Percentiles rank a stretch among this genome's conserved stretches.
Evolutionary conservation across 1,140 invertebrate genomes (phyloP).

Genomic region (Helicoverpa zea): DNA sequence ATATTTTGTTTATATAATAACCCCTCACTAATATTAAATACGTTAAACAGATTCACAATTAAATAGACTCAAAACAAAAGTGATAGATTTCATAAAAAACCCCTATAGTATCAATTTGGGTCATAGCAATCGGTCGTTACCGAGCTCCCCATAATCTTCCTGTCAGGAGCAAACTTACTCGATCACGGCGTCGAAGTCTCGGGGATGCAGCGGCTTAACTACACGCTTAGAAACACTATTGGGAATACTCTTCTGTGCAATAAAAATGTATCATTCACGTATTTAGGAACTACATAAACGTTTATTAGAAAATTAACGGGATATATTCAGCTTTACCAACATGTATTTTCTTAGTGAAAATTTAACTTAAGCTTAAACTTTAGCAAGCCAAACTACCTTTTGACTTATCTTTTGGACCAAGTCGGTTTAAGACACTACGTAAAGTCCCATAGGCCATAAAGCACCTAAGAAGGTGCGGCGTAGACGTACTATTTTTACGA

Average conservation of each 20-base stretch:
- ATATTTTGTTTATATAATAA: no score
- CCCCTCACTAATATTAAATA: no score
- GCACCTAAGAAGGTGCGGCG: no score
- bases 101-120: constrained; percentile 64
- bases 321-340: neutral
- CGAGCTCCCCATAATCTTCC: constrained; percentile 71
- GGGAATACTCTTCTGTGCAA: constrained; percentile 38
- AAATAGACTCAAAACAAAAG: neutral
- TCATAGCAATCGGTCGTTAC: constrained; percentile 69
- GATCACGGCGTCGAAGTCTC: constrained; percentile 48
- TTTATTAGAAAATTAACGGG: constrained; percentile 9
- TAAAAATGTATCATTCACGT: constrained; percentile 19
- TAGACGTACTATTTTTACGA: no score
- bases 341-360: neutral
- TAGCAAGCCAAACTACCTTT: no score
- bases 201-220: constrained; percentile 29
- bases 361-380: no score
- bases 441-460: no score
- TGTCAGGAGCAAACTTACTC: constrained; percentile 69
- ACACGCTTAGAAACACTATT: constrained; percentile 21
- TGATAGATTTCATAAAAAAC: constrained; percentile 31
- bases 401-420: no score
- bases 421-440: no score
- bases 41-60: neutral
- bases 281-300: neutral